A percentile compares a stretch with the other conserved stretches of the same genome.
Conservation (phyloP, 2,113 vertebrate species). For the Cyphomyrus plagiostoma region DNA sequence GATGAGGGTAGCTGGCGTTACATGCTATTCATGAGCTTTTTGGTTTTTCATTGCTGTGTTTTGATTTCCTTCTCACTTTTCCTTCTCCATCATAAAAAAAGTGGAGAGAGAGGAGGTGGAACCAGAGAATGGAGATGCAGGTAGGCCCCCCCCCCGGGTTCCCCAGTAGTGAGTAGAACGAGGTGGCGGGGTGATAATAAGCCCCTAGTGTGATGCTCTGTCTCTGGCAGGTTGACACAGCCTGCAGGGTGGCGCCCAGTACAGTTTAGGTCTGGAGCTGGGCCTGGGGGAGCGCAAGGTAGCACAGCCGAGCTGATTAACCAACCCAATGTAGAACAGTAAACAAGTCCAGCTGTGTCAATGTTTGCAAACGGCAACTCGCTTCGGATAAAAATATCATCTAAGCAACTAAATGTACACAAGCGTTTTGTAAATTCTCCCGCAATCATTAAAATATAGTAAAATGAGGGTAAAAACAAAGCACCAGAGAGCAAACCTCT, state of each 20-base stretch:
- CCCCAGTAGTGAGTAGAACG: not conserved
- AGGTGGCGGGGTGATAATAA: not conserved
- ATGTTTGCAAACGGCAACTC: not conserved
- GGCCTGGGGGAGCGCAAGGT: not conserved
- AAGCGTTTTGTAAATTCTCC: not conserved
- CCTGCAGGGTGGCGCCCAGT: not conserved
- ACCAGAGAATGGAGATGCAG: conserved; percentile 63
- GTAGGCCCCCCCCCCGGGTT: conserved; percentile 41
- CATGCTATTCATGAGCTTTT: not conserved
- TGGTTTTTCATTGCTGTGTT: not conserved
- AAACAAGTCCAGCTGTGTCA: not conserved
- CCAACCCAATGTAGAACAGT: not conserved
- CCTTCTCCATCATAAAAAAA: conserved; percentile 12
- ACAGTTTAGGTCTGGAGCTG: not conserved
- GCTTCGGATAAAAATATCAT: not conserved
- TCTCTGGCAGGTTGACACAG: not conserved
- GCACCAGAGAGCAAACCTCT: not conserved
- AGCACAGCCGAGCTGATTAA: not conserved
- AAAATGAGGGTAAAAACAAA: not conserved
- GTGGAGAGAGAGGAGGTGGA: conserved; percentile 58
- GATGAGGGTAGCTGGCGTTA: not conserved
- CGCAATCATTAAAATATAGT: not conserved
- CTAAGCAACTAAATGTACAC: not conserved
- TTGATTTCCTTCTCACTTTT: not conserved
- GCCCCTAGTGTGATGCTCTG: not conserved